Evolutionary conservation across 1,140 invertebrate species (phyloP), one percentile per base, ranked within the genome.

Genomic region (Aphis gossypii): DNA sequence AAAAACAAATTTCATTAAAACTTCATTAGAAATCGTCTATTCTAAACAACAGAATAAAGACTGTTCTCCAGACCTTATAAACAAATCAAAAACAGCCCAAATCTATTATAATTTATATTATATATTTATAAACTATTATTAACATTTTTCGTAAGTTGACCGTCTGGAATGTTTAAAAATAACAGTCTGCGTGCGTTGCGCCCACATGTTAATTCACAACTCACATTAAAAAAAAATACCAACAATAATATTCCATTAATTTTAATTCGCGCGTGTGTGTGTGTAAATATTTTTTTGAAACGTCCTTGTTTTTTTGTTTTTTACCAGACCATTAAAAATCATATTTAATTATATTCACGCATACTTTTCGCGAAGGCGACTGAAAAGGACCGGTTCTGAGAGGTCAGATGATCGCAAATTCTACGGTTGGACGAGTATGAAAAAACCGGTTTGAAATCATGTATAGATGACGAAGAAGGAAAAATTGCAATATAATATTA

Each of bases 391-490:
- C 23, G 89, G 89, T 90, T 90, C 44, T 35, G 56, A 38, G 56
- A 90, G 89, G 89, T 90, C 89, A 90, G 54, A 44, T 68, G 25
- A 44, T 68, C 6, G 89, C 54, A 90, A 90, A 68, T 90, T 68
- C 56, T 68, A 68, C 23, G 54, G 44, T 41, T 56, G 30, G 60
- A 44, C 38, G 4, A 5, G 38, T 90, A 68, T 68, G 11, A 60
- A n/a, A 90, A 41, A 68, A 90, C 54, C 14, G 7, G 89, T 90
- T 68, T 68, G 6, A 68, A 68, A 68, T n/a, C 7, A 25, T 46
- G 25, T 41, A 9, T 68, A 68, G 68, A 9, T 51, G 23, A 68
- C 38, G 30, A 90, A 90, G 23, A 68, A 90, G 25, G 38, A 90
- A 90, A 68, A 90, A 90, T 60, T 90, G 38, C 41, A 90, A 41